Percentiles rank a stretch among this genome's conserved stretches.
phyloP scores from a whole-genome alignment of 2,113 vertebrate genomes.

The Pseudopodoces humilis region DNA sequence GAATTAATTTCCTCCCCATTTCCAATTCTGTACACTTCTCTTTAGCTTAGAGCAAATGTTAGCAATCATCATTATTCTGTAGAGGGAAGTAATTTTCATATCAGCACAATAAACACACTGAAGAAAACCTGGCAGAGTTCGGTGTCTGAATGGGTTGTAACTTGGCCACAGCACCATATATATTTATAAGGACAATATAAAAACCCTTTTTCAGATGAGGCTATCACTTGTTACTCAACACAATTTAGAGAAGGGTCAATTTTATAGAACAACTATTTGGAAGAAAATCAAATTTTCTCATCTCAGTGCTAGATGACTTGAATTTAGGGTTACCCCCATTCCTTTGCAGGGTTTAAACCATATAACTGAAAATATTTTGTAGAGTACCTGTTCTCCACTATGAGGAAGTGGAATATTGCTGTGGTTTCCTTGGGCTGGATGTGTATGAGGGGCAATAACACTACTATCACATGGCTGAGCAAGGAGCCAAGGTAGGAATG shows the following conservation, averaged over 20 bases:
- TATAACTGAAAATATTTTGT: not conserved
- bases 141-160: not conserved
- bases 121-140: not conserved
- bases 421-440: conserved; percentile 91
- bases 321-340: not conserved
- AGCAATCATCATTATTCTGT: not conserved
- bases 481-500: conserved; percentile 89
- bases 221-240: not conserved
- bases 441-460: conserved; percentile 91
- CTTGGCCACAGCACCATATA: not conserved
- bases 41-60: not conserved
- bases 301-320: not conserved
- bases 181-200: not conserved
- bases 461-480: conserved; percentile 95
- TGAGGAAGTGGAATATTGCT: conserved; percentile 90
- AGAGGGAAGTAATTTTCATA: not conserved
- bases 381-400: conserved; percentile 91
- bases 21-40: not conserved
- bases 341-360: not conserved
- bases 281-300: not conserved
- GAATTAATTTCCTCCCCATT: not conserved
- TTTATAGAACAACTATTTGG: not conserved
- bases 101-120: not conserved
- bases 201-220: not conserved
- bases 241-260: not conserved